These are phyloP conservation scores for Colaptes auratus DNA, from an alignment of 2,113 vertebrate species.

Conservation along the genomic window DNA sequence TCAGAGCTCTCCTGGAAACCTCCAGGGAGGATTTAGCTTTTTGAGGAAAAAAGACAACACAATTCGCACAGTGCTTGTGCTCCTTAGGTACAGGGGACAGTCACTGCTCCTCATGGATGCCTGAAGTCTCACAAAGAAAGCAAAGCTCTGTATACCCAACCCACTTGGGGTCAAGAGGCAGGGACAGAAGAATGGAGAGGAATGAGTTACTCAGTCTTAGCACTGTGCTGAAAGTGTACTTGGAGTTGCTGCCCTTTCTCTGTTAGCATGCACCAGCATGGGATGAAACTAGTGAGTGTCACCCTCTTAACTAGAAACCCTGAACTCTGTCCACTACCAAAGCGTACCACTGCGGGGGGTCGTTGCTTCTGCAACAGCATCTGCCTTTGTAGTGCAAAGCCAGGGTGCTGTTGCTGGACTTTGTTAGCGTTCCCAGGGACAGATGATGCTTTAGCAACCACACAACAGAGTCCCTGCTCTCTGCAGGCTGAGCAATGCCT, in stretches of 20 bases:
- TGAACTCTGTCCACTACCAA: background rate
- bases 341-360: background rate
- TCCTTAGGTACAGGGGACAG: background rate
- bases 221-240: background rate
- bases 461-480: background rate
- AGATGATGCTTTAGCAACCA: background rate
- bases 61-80: background rate
- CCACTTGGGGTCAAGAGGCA: background rate
- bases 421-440: background rate
- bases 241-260: background rate
- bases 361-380: background rate
- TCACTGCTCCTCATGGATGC: background rate
- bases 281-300: background rate
- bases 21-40: background rate
- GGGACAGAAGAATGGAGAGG: background rate
- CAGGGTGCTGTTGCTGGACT: background rate
- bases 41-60: background rate
- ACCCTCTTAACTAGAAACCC: background rate
- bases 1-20: background rate
- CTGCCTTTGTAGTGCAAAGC: background rate
- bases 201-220: background rate
- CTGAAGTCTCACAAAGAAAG: background rate
- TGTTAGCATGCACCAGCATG: background rate
- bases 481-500: background rate
- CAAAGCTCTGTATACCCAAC: background rate